Evolutionary conservation across 2,113 vertebrate species (phyloP), one percentile per base, ranked within the genome.

Genomic region (Calidris pygmaea): DNA sequence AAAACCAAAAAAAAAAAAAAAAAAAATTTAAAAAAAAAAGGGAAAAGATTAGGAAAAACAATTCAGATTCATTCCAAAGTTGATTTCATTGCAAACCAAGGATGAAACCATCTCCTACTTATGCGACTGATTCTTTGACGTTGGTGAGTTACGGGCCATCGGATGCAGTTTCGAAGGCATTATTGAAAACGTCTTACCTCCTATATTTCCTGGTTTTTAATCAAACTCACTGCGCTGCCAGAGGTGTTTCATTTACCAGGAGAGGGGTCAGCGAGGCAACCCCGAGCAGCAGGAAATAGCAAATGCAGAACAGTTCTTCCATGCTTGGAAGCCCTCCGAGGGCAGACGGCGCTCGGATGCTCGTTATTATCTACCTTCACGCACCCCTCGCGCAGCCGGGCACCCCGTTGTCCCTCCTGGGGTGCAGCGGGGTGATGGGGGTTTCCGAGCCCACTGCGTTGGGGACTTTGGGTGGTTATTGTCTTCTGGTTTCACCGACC

Each of bases 231-330:
- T 89, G 84, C 6, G 0, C 93, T 96, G 89, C 95, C 91, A 96
- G 95, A 97, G 97, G 96, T 97, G 96, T 97, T 97, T 97, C 96
- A 97, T 97, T 96, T 97, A 97, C 97, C 86, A n/a, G 56, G 84
- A 89, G 77, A 92, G 52, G 65, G 90, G 94, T 94, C 96, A 95
- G 87, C 13, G 5, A 93, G 75, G 87, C 88, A 90, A 70, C 85
- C 81, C 75, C 2, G 32, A 95, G 94, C 92, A 89, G 93, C 96
- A 97, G 93, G 96, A 93, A 97, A 97, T 21, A 70, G 82, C 87
- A 97, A 91, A 90, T 80, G 66, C 85, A 94, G 83, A 90, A 72
- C 91, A 86, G 94, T 16, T 94, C 75, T 80, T 95, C 95, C 86
- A 77, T 39, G 62, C 56, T 82, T 76, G 56, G 90, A 60, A 91